Conservation (phyloP, 2,113 vertebrate species). For the Ceratotherium simum region DNA sequence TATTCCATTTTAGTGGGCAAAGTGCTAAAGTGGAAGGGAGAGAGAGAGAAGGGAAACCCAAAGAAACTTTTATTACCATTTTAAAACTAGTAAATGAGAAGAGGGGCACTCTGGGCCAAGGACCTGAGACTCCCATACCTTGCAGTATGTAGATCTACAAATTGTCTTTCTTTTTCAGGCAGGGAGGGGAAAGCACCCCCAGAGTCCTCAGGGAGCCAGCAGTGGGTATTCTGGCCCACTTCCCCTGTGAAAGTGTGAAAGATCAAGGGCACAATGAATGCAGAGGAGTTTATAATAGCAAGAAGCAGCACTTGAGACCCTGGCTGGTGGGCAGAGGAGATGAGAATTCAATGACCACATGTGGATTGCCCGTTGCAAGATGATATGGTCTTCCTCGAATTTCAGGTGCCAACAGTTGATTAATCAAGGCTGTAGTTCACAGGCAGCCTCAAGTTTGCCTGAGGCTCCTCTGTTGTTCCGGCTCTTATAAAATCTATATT, state of each 20-base stretch:
- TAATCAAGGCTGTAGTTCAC: neutral
- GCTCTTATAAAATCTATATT: neutral
- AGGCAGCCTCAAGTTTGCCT: no score
- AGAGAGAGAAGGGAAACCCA: neutral
- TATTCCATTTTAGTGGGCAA: neutral
- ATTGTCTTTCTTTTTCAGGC: neutral
- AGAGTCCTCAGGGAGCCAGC: neutral
- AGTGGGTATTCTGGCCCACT: neutral
- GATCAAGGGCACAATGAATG: neutral
- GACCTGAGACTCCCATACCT: neutral
- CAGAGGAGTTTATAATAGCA: neutral
- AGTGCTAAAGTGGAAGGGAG: neutral
- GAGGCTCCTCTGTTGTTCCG: neutral
- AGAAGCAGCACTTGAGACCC: neutral
- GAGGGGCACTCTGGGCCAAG: neutral
- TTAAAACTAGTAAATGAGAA: neutral
- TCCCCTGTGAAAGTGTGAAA: neutral
- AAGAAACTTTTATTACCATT: neutral
- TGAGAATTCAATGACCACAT: neutral
- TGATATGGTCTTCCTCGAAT: neutral
- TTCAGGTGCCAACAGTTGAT: neutral
- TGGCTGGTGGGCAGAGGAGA: neutral
- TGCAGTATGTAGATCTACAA: neutral
- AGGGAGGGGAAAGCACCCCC: neutral
- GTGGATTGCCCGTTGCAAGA: no score